Conservation (phyloP, 1,140 invertebrate species). For the Aphelenchoides besseyi region DNA sequence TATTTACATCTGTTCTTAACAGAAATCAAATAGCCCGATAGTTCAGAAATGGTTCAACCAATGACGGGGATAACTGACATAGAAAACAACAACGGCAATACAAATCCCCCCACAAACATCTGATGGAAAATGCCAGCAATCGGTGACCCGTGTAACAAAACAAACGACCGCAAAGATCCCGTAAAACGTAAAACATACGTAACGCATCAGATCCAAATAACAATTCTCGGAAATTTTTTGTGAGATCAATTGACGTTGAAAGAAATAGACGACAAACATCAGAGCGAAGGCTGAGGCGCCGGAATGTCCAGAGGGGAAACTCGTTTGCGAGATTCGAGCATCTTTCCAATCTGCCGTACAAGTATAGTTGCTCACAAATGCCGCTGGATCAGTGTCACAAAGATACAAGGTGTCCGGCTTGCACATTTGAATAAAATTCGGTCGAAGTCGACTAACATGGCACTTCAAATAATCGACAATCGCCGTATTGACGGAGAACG, state of each 20-base stretch:
- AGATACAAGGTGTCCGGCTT: conserved; percentile 6
- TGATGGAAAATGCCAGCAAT: conserved; percentile 21
- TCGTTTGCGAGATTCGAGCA: conserved; percentile 16
- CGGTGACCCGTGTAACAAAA: conserved; percentile 17
- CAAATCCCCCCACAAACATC: conserved; percentile 21
- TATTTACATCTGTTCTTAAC: too few relatives aligned
- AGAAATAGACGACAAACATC: conserved; percentile 25
- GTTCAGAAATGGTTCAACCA: background rate
- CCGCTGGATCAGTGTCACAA: conserved; percentile 6
- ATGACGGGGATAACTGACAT: background rate
- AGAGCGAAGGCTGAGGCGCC: conserved; percentile 21
- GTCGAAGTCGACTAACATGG: conserved; percentile 12
- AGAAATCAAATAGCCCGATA: too few relatives aligned
- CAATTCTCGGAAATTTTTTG: background rate
- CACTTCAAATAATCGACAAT: conserved; percentile 25
- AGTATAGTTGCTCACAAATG: conserved; percentile 10
- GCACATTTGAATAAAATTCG: conserved; percentile 28
- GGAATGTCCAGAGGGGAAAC: conserved; percentile 30
- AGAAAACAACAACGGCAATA: conserved; percentile 5
- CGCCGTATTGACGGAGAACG: conserved; percentile 13
- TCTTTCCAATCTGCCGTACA: conserved; percentile 22
- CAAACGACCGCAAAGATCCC: conserved; percentile 19
- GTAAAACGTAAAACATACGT: background rate
- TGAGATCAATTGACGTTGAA: conserved; percentile 2
- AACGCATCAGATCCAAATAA: background rate